These are phyloP conservation scores for Clarias batrachus DNA, from an alignment of 2,113 vertebrate genomes.

Conservation along the genomic window DNA sequence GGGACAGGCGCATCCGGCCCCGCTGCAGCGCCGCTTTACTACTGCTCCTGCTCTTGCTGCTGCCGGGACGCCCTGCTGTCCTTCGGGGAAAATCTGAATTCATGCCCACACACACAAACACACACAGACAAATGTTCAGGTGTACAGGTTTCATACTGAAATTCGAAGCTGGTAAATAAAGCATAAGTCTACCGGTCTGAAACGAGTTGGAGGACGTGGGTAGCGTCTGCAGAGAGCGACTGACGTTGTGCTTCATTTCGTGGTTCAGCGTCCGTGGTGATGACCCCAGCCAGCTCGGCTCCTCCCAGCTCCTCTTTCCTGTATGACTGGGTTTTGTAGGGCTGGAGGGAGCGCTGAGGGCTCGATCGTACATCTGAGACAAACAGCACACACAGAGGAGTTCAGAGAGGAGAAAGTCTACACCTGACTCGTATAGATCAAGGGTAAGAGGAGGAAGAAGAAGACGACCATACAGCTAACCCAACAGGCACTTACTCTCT, in stretches of 20 bases:
- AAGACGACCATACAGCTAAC: neutral
- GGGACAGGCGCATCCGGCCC: conserved; percentile 86
- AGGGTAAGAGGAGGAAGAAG: neutral
- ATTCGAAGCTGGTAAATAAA: neutral
- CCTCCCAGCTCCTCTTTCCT: conserved; percentile 94
- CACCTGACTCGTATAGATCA: neutral
- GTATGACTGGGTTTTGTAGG: conserved; percentile 87
- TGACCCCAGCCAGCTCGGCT: conserved; percentile 93
- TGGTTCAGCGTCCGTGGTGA: conserved; percentile 83
- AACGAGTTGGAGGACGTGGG: conserved; percentile 82
- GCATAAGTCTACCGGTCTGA: conserved; percentile 64
- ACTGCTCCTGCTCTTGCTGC: conserved; percentile 37
- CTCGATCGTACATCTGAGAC: conserved; percentile 91
- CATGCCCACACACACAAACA: neutral
- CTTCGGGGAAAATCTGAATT: conserved; percentile 66
- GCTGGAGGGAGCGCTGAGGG: conserved; percentile 92
- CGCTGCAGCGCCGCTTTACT: conserved; percentile 83
- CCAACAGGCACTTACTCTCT: conserved; percentile 78
- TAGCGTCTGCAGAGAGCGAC: conserved; percentile 90
- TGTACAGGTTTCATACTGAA: neutral
- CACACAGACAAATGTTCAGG: neutral
- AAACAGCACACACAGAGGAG: neutral
- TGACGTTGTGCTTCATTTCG: conserved; percentile 89
- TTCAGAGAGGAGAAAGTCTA: neutral
- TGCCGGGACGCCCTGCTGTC: conserved; percentile 54